Evolutionary conservation across 1,140 invertebrate genomes (phyloP).

Genomic region (Wasmannia auropunctata): DNA sequence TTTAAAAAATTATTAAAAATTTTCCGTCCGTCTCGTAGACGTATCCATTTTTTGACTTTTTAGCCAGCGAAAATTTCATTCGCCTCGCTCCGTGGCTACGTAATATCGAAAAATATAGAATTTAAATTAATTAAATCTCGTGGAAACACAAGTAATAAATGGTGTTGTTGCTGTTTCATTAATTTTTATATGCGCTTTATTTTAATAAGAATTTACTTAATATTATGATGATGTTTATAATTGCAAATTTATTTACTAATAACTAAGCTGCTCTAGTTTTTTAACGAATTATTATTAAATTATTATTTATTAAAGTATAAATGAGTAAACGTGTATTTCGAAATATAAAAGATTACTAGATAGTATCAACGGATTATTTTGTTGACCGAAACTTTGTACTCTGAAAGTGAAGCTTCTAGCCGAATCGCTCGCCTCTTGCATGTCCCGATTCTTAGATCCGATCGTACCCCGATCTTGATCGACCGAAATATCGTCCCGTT

Average conservation of each 20-base stretch:
- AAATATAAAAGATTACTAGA: neutral
- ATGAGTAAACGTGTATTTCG: neutral
- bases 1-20: slow-evolving; percentile 41
- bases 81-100: neutral
- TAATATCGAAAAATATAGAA: slow-evolving; percentile 26
- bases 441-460: slow-evolving; percentile 68
- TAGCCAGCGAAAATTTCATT: slow-evolving; percentile 10
- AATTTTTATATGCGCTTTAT: slow-evolving; percentile 13
- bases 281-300: neutral
- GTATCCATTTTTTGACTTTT: slow-evolving; percentile 16
- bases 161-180: neutral
- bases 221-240: neutral
- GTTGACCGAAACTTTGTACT: neutral
- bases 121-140: neutral
- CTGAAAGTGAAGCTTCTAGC: slow-evolving; percentile 17
- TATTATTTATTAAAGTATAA: too few species aligned
- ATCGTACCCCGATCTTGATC: slow-evolving; percentile 69
- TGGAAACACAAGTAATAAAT: neutral
- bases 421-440: slow-evolving; percentile 68
- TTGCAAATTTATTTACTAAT: neutral
- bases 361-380: neutral
- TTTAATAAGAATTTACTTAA: slow-evolving; percentile 1
- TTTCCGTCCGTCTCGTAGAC: slow-evolving; percentile 1
- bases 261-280: neutral
- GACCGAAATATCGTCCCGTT: slow-evolving; percentile 63